Evolutionary conservation across 2,797 vertebrate genomes (phyloP).

Genomic region (Spheniscus humboldti): DNA sequence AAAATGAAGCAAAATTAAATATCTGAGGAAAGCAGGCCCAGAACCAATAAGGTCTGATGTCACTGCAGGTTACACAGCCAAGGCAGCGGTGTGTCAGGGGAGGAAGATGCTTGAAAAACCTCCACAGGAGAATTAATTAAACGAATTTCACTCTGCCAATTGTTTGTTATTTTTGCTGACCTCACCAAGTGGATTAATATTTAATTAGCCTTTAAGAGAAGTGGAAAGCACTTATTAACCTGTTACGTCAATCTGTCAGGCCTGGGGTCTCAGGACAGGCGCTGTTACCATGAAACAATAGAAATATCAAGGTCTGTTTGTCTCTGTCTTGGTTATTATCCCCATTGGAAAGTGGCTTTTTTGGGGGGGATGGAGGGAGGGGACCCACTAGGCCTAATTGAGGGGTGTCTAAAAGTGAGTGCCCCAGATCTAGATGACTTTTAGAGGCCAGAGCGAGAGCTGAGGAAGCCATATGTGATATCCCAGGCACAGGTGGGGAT

Average conservation of each 20-base stretch:
- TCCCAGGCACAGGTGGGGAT: neutral
- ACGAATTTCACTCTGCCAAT: conserved; percentile 87
- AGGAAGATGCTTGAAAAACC: conserved; percentile 74
- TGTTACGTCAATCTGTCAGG: conserved; percentile 97
- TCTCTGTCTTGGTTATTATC: neutral
- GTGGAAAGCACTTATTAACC: conserved; percentile 98
- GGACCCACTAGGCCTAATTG: neutral
- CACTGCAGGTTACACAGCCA: conserved; percentile 56
- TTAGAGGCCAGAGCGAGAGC: neutral
- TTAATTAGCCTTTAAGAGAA: conserved; percentile 99
- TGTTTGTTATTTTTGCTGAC: conserved; percentile 96
- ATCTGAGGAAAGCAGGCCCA: conserved; percentile 21
- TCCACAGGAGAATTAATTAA: conserved; percentile 91
- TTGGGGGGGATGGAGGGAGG: neutral
- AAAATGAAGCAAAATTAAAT: conserved; percentile 50
- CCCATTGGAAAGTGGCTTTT: neutral
- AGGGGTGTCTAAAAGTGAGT: neutral
- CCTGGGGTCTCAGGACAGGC: conserved; percentile 64
- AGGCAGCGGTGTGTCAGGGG: conserved; percentile 69
- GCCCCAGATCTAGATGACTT: neutral
- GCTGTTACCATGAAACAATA: neutral
- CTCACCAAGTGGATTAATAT: conserved; percentile 99
- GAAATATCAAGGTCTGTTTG: conserved; percentile 1
- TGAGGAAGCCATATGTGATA: neutral
- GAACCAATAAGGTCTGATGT: conserved; percentile 70